These are phyloP conservation scores for Drosophila jambulina DNA, from an alignment of 1,140 invertebrate species.

Conservation along the genomic window DNA sequence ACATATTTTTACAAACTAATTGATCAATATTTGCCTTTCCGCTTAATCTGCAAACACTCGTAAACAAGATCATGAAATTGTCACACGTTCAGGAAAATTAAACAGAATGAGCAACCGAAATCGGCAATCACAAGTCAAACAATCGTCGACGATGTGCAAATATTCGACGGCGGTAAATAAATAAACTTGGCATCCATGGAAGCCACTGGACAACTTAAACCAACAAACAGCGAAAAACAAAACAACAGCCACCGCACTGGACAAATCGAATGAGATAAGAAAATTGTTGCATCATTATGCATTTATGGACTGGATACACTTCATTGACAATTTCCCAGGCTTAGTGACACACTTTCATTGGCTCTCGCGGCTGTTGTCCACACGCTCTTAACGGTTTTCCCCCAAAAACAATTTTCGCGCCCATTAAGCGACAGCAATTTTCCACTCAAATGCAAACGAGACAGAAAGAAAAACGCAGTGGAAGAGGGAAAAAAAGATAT, in stretches of 20 bases:
- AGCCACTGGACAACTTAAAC: slow-evolving; percentile 20
- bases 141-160: slow-evolving; percentile 25
- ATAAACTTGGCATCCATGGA: slow-evolving; percentile 41
- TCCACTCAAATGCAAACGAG: slow-evolving; percentile 68
- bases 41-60: slow-evolving; percentile 1
- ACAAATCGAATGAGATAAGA: slow-evolving; percentile 68
- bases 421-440: slow-evolving; percentile 74
- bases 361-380: slow-evolving; percentile 62
- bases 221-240: slow-evolving; percentile 14
- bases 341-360: slow-evolving; percentile 74
- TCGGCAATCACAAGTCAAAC: slow-evolving; percentile 7
- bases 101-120: slow-evolving; percentile 34
- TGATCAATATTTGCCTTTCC: slow-evolving; percentile 16
- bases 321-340: slow-evolving; percentile 79
- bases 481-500: slow-evolving; percentile 38
- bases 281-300: slow-evolving; percentile 81
- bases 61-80: slow-evolving; percentile 15
- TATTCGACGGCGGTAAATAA: slow-evolving; percentile 43
- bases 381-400: slow-evolving; percentile 69
- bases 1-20: background rate
- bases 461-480: slow-evolving; percentile 22
- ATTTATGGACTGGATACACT: slow-evolving; percentile 42
- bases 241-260: slow-evolving; percentile 1
- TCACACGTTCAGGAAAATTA: background rate
- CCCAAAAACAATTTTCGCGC: slow-evolving; percentile 58